Base-by-base conservation (phyloP, 2,888 invertebrate genomes). In the Isoperla grammatica region DNA sequence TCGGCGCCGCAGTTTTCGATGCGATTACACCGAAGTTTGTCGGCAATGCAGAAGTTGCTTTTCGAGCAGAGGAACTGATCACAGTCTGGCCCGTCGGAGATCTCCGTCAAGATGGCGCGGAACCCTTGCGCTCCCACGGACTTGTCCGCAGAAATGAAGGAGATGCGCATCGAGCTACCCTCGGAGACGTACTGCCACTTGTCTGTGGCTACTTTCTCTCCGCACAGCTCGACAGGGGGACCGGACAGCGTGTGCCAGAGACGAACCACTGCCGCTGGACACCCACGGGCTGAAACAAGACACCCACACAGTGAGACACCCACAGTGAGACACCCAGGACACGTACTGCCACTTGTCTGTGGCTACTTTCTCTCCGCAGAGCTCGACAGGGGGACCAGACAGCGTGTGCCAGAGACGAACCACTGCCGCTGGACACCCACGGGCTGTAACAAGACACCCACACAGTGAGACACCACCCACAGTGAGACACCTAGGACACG, bases 51-150 rank as follows among this genome's bases (percentile, higher is more conserved):
- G 72, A 85, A 88, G 68, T 84, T 84, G 67, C 81, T 85, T 69
- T 79, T 81, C 63, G 75, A 73, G 73, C 91, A 91, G 66, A 84
- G 81, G 73, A 89, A 90, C 70, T 86, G 84, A 68, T 81, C 84
- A 70, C 83, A 85, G 61, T 67, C 68, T 54, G 81, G 80, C 64
- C 74, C 75, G 62, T 83, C 83, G 56, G 73, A 73, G 68, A 96
- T 87, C 79, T 97, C 96, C 61, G 96, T 96, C 95, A 96, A 97
- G 56, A 93, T 85, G 50, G 94, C 89, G 71, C 88, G 86, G 79
- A 96, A 97, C 62, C 96, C 97, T 74, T 87, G 86, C 69, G 92
- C 92, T 66, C 96, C 96, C 63, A 94, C 90, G 46, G 95, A 92
- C 79, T 93, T 93, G 75, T 94, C 93, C 63, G 95, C 93, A 72